These are phyloP conservation scores for Mercenaria mercenaria DNA, from an alignment of 1,140 invertebrate species.

Conservation along the genomic window DNA sequence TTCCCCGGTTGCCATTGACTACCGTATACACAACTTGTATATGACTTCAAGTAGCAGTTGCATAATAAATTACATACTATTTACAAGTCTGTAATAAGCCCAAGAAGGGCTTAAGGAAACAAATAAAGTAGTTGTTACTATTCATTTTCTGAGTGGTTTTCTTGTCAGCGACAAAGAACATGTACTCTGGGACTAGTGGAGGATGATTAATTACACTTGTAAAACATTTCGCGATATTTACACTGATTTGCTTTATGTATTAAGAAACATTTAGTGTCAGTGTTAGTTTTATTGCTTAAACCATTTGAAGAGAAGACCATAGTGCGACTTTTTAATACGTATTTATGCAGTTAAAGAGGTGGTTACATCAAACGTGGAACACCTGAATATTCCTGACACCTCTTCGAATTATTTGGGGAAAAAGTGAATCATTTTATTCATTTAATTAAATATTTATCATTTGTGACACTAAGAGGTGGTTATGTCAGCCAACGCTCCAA, in stretches of 20 bases:
- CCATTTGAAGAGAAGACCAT: background rate
- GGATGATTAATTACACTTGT: background rate
- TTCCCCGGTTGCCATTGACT: background rate
- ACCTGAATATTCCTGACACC: no score
- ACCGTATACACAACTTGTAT: background rate
- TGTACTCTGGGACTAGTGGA: background rate
- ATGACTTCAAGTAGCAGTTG: background rate
- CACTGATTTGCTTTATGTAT: background rate
- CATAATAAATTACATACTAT: background rate
- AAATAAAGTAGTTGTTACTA: background rate
- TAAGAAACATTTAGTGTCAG: constrained; percentile 1
- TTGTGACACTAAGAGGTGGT: no score
- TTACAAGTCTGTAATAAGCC: background rate
- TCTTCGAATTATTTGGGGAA: no score
- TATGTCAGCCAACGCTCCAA: no score
- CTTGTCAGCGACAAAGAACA: background rate
- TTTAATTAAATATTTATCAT: no score
- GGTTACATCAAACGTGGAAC: no score
- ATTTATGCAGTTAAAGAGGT: no score
- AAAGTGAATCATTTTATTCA: no score
- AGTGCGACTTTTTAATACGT: no score
- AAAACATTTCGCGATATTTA: background rate
- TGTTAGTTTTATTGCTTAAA: background rate
- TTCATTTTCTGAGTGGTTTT: background rate
- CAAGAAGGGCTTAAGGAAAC: background rate